Base-by-base conservation (phyloP, 2,797 vertebrate species). In the Dendrocincla fuliginosa region DNA sequence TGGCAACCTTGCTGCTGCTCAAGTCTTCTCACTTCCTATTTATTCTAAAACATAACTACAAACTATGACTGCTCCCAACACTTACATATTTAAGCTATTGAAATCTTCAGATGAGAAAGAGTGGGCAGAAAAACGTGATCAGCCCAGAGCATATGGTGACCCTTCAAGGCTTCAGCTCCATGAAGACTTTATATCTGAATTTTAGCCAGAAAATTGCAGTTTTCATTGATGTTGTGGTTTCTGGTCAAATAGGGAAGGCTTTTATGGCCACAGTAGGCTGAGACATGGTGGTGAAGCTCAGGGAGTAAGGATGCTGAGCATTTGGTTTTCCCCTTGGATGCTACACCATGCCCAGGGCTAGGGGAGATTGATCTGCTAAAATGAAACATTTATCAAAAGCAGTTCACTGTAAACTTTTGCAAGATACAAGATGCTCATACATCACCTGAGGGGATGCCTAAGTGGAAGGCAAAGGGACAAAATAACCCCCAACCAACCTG, bases 1-100 rank as follows among this genome's bases (percentile, higher is more conserved):
- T 97, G 94, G 96, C 93, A 97, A 97, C 95, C 65, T 90, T 6
- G 5, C 32, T 49, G 68, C 85, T 95, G 83, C 84, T 90, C 56
- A 87, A 95, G 44, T 73, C 70, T 78, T 85, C 76, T 85, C 53
- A 71, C 28, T 94, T 94, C 89, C 84, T 87, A 84, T 95, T 96
- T 96, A 93, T 93, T 87, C 94, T 93, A 85, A 91, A 95, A 65
- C 63, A 84, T 37, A 61, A 47, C 81, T 50, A 57, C 85, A 94
- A 89, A 95, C 47, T 33, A 41, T 77, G 86, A 68, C 68, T 86
- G 86, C 69, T 94, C 78, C 44, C 39, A 95, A 77, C 60, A 75
- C 63, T n/a, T 39, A 41, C 33, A 49, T 39, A 56, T 75, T 91
- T 75, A 90, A 95, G 70, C 42, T 50, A 81, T 80, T 90, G 80